Conservation (phyloP, 2,888 invertebrate species). For the Drosophila cracens region DNA sequence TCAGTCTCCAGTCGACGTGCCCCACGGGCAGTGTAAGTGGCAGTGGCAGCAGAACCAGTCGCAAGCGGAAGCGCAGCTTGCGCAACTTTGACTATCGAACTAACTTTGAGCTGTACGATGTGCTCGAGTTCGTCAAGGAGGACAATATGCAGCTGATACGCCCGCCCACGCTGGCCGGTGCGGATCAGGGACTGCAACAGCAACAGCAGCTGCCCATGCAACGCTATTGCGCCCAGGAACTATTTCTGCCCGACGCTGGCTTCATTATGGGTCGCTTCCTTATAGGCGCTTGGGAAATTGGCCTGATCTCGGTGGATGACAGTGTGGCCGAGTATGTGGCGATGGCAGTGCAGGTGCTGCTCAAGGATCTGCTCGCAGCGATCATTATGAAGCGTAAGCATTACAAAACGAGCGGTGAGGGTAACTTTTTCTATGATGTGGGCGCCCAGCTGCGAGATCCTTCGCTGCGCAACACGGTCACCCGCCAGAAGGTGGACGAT, state of each 20-base stretch:
- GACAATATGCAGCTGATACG: slow-evolving; percentile 82
- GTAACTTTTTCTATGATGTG: slow-evolving; percentile 91
- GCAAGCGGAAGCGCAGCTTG: slow-evolving; percentile 86
- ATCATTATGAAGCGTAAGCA: slow-evolving; percentile 93
- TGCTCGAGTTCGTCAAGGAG: slow-evolving; percentile 87
- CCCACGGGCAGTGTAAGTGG: slow-evolving; percentile 34
- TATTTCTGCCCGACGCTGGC: slow-evolving; percentile 93
- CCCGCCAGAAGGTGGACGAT: slow-evolving; percentile 88
- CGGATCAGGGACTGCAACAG: slow-evolving; percentile 65
- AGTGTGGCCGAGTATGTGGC: slow-evolving; percentile 93
- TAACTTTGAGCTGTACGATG: slow-evolving; percentile 87
- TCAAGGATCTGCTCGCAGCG: slow-evolving; percentile 92
- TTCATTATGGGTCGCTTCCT: slow-evolving; percentile 93
- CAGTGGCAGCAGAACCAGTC: slow-evolving; percentile 68
- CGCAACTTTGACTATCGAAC: slow-evolving; percentile 86
- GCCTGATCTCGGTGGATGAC: slow-evolving; percentile 93
- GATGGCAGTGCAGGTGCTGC: slow-evolving; percentile 91
- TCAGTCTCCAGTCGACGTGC: slow-evolving; percentile 29
- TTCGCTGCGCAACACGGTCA: slow-evolving; percentile 90
- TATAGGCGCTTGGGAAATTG: slow-evolving; percentile 95
- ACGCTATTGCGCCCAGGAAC: slow-evolving; percentile 89
- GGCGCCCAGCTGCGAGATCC: slow-evolving; percentile 93
- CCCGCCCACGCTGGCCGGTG: slow-evolving; percentile 59
- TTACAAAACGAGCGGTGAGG: slow-evolving; percentile 89
- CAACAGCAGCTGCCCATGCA: slow-evolving; percentile 82